Conservation (phyloP, 2,888 invertebrate species). For the Itoplectis maculator region DNA sequence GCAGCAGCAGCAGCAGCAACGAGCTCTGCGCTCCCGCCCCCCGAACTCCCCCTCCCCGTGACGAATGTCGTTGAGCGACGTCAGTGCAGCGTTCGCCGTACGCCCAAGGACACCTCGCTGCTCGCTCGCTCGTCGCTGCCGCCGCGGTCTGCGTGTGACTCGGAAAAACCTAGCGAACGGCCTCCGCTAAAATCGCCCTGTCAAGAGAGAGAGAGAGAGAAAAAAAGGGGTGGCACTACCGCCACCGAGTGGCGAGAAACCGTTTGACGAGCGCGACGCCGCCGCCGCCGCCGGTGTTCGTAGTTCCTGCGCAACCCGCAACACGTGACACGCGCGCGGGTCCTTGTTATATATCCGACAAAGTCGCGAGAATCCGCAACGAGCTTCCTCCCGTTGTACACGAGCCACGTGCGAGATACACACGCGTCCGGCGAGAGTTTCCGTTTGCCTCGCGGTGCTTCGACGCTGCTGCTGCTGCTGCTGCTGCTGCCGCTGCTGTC, state of each 20-base stretch:
- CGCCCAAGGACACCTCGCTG: constrained; percentile 64
- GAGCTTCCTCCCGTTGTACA: background rate
- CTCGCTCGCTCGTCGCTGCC: too few species aligned
- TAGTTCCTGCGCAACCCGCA: background rate
- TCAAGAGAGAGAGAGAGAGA: too few species aligned
- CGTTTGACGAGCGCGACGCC: background rate
- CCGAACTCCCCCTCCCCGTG: constrained; percentile 23
- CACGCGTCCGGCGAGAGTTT: constrained; percentile 40
- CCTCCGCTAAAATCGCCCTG: too few species aligned
- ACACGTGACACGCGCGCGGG: background rate
- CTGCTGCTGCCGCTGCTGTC: too few species aligned
- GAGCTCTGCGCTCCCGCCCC: constrained; percentile 36
- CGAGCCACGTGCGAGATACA: constrained; percentile 17
- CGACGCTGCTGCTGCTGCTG: too few species aligned
- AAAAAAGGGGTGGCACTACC: background rate
- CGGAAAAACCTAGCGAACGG: background rate
- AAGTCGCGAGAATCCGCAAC: background rate
- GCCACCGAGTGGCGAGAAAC: background rate
- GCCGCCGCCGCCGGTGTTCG: background rate
- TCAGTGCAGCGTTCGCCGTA: constrained; percentile 69
- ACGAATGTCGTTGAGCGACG: constrained; percentile 58
- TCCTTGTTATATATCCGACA: background rate
- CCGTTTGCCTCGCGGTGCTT: too few species aligned
- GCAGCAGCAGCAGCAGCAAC: background rate
- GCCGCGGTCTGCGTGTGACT: background rate